Percentiles rank a stretch among this genome's conserved stretches.
phyloP scores from a whole-genome alignment of 1,140 invertebrate species.

The Helicoverpa armigera region DNA sequence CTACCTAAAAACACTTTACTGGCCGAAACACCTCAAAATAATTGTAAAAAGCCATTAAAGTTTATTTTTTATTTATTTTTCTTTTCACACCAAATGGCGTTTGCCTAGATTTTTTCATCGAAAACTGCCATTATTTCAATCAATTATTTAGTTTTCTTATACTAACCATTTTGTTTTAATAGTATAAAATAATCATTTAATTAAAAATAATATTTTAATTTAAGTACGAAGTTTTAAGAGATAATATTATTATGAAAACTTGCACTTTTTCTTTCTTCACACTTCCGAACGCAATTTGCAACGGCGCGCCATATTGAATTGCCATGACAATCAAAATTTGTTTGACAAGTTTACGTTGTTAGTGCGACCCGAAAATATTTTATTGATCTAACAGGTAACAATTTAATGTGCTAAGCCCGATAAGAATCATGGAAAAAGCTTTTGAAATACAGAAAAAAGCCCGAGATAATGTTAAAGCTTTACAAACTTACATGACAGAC shows the following conservation, averaged over 20 bases:
- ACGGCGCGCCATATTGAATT: slow-evolving; percentile 30
- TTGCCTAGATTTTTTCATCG: neutral
- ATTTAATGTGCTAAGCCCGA: slow-evolving; percentile 53
- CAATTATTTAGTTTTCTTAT: neutral
- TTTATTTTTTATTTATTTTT: neutral
- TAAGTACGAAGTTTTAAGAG: no score
- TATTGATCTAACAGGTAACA: slow-evolving; percentile 79
- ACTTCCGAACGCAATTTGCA: slow-evolving; percentile 18
- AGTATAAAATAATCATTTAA: no score
- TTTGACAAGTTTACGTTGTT: slow-evolving; percentile 46
- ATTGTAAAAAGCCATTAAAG: neutral
- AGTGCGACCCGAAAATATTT: slow-evolving; percentile 30
- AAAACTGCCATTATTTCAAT: neutral
- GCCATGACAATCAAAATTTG: slow-evolving; percentile 46
- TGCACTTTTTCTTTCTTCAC: neutral
- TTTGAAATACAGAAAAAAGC: slow-evolving; percentile 89
- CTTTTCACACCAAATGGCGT: neutral
- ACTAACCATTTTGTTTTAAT: no score
- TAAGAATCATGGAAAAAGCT: slow-evolving; percentile 79
- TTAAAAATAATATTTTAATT: no score
- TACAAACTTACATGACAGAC: slow-evolving; percentile 91
- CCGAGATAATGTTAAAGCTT: slow-evolving; percentile 91
- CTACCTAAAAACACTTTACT: neutral
- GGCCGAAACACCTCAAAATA: neutral
- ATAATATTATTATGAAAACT: neutral